Percentiles rank a stretch among this genome's conserved stretches.
phyloP scores from a whole-genome alignment of 2,113 vertebrate species.

The Callorhinus ursinus region DNA sequence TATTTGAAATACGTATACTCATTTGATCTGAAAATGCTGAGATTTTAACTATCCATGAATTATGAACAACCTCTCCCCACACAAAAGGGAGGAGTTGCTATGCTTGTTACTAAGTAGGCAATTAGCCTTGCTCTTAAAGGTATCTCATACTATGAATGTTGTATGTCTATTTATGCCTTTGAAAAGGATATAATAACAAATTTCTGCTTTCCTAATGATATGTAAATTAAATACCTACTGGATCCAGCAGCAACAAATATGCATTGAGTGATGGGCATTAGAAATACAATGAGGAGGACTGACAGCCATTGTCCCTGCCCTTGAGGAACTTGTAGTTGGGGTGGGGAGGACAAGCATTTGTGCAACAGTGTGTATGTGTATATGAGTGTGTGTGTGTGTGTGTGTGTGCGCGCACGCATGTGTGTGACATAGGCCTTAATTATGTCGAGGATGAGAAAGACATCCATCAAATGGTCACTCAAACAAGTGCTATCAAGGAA shows the following conservation, averaged over 20 bases:
- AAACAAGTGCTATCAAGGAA: background rate
- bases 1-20: background rate
- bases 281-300: background rate
- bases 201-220: background rate
- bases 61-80: background rate
- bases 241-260: background rate
- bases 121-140: background rate
- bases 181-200: background rate
- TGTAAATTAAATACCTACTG: background rate
- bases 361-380: background rate
- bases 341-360: background rate
- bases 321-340: background rate
- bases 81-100: background rate
- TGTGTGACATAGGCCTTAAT: background rate
- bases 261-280: background rate
- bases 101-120: conserved; percentile 10
- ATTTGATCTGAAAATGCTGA: background rate
- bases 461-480: background rate
- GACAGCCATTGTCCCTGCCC: background rate
- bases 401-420: background rate
- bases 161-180: background rate
- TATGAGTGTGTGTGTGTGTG: background rate
- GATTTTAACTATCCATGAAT: background rate
- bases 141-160: background rate
- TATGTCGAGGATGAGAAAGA: background rate